Base-by-base conservation (phyloP, 2,888 invertebrate genomes). In the Terebella lapidaria region DNA sequence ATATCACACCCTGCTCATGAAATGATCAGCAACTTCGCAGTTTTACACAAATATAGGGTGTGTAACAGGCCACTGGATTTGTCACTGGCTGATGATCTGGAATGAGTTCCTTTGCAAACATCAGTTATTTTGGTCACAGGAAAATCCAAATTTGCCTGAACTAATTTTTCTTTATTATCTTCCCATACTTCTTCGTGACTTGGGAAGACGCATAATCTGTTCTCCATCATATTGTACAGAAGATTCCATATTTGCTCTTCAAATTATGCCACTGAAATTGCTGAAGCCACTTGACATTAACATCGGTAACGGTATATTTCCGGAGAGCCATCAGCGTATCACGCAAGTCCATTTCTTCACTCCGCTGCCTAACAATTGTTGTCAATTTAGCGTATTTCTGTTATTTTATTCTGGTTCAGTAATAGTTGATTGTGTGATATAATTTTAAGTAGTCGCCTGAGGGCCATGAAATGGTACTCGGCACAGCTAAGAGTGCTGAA, bases 401-500 rank as follows among this genome's bases (percentile, higher is more conserved):
- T 35, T 4, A 15, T 35, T 35, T 29, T 20, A 5, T n/a, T 35
- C 22, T 4, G 53, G 5, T 3, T 27, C 22, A 18, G n/a, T 26
- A 24, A 58, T 54, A 28, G 35, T 56, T 27, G 56, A 56, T 28
- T 55, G 2, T 15, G 51, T 10, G 15, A 28, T 42, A 28, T 64
- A 1, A 46, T 15, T 18, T 28, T 25, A 15, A 64, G 58, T n/a
- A 62, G 45, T 15, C 53, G 15, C 51, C 27, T 54, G 1, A 62
- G 46, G 24, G 62, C 35, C 46, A 62, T 60, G 25, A 60, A 61
- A 53, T 61, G 51, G 46, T 20, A 63, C 28, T 63, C 63, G 2
- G 60, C 63, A 57, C 59, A 64, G 30, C 64, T 64, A n/a, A 59
- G 59, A 22, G 64, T 64, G 2, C 55, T 57, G 30, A 65, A 65